Conservation (phyloP, 2,888 invertebrate species). For the Dyspetes luteomarginatus region DNA sequence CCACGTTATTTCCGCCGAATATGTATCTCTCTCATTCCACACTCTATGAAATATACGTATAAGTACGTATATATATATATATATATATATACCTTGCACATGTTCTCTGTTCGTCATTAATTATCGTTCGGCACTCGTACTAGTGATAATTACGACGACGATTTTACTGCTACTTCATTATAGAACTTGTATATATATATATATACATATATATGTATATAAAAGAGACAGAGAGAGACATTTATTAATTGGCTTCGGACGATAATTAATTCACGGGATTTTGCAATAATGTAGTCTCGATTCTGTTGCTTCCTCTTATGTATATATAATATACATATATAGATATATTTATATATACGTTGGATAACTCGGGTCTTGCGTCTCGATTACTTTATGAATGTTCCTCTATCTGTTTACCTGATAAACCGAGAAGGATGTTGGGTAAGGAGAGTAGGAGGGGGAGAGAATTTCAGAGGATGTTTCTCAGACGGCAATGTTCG, state of each 20-base stretch:
- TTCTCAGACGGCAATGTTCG: conserved; percentile 73
- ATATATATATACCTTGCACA: conserved; percentile 2
- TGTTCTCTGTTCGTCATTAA: conserved; percentile 29
- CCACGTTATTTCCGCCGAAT: neutral
- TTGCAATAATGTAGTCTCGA: conserved; percentile 49
- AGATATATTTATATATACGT: neutral
- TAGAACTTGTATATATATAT: neutral
- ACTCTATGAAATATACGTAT: no score
- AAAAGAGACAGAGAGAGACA: conserved; percentile 32
- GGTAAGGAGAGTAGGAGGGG: conserved; percentile 42
- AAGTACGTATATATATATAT: neutral
- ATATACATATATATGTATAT: neutral
- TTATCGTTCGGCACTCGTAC: conserved; percentile 30
- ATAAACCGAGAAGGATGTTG: conserved; percentile 58
- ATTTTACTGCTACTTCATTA: conserved; percentile 30
- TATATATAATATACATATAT: neutral
- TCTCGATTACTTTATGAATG: conserved; percentile 80
- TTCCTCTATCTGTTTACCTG: conserved; percentile 80
- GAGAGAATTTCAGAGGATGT: conserved; percentile 45
- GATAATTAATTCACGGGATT: conserved; percentile 55
- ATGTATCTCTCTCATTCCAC: conserved; percentile 13
- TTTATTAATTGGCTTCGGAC: conserved; percentile 55
- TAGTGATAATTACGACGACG: conserved; percentile 34
- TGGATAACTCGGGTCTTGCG: conserved; percentile 60
- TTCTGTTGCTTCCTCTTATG: conserved; percentile 22